Percentiles rank a stretch among this genome's conserved stretches.
Conservation (phyloP, 37 sponge, comb jelly and placozoan genomes). For the Axinella damicornis region DNA sequence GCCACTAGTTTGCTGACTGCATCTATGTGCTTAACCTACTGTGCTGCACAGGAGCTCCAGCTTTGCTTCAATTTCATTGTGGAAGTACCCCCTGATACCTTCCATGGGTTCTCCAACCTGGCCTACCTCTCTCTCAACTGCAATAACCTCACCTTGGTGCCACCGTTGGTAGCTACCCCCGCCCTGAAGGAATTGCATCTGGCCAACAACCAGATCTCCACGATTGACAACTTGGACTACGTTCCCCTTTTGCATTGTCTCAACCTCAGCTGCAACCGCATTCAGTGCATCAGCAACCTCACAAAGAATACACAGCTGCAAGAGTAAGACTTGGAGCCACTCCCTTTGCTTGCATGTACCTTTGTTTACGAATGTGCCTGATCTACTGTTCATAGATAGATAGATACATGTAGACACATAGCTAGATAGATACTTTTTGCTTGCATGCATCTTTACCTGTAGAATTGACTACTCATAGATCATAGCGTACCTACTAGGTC, state of each 20-base stretch:
- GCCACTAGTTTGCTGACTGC: no score
- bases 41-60: conserved; percentile 36
- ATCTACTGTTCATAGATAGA: no score
- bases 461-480: no score
- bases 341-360: neutral
- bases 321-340: neutral
- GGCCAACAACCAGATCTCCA: conserved; percentile 38
- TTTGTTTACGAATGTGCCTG: no score
- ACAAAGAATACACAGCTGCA: conserved; percentile 3
- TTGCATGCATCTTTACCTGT: no score
- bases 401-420: no score
- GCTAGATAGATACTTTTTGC: no score
- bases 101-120: neutral
- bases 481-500: no score
- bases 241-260: conserved; percentile 13
- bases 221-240: conserved; percentile 36
- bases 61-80: conserved; percentile 43
- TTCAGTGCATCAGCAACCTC: conserved; percentile 21
- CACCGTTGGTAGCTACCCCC: neutral
- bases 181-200: conserved; percentile 18
- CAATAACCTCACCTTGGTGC: conserved; percentile 36
- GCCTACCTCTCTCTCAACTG: conserved; percentile 42
- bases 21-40: neutral
- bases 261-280: conserved; percentile 46
- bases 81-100: conserved; percentile 1